Evolutionary conservation across 2,797 vertebrate species (phyloP).

Genomic region (Sternotherus odoratus): DNA sequence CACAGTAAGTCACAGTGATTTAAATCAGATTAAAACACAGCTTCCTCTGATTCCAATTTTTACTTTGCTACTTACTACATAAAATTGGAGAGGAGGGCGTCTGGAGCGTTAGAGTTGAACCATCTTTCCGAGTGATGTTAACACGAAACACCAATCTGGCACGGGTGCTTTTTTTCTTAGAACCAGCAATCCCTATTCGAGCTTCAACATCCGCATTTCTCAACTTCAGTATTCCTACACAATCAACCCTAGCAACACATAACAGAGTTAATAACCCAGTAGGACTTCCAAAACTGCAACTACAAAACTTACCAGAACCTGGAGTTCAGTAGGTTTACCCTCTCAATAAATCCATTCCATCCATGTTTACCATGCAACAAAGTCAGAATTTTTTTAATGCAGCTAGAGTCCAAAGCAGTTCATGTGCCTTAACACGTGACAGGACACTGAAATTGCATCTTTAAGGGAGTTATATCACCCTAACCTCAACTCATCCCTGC

Average conservation of each 20-base stretch:
- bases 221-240: conserved; percentile 96
- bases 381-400: neutral
- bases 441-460: neutral
- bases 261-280: neutral
- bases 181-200: conserved; percentile 95
- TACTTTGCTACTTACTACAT: conserved; percentile 90
- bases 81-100: conserved; percentile 93
- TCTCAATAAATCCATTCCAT: neutral
- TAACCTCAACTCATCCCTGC: neutral
- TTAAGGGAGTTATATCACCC: neutral
- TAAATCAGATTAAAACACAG: neutral
- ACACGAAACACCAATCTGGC: conserved; percentile 96
- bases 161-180: conserved; percentile 98
- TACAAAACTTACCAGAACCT: neutral
- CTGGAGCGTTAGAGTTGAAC: conserved; percentile 93
- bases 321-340: neutral
- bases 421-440: neutral
- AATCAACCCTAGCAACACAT: conserved; percentile 90
- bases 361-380: neutral
- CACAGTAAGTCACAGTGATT: neutral
- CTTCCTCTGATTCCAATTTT: rapidly evolving
- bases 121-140: conserved; percentile 92
- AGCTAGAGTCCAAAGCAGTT: neutral
- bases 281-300: neutral
- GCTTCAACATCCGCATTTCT: conserved; percentile 98